These are phyloP conservation scores for Incurvaria masculella DNA, from an alignment of 2,888 invertebrate genomes.

Conservation along the genomic window DNA sequence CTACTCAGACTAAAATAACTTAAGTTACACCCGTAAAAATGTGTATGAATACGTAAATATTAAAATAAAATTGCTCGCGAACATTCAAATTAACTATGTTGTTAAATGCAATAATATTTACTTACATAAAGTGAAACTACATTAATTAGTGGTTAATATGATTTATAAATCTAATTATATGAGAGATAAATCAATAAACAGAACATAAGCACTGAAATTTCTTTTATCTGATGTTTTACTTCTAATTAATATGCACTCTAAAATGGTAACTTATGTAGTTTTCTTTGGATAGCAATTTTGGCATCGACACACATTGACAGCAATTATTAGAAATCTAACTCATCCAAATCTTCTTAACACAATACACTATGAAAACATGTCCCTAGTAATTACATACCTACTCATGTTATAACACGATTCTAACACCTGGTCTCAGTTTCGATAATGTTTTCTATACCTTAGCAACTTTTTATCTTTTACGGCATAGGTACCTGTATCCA, in stretches of 20 bases:
- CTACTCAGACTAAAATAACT: too few species aligned
- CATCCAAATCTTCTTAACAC: not conserved
- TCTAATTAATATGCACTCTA: not conserved
- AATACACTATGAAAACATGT: not conserved
- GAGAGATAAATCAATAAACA: too few species aligned
- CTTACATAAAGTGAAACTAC: too few species aligned
- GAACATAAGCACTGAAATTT: too few species aligned
- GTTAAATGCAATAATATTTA: too few species aligned
- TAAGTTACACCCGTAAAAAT: too few species aligned
- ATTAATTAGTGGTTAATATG: too few species aligned
- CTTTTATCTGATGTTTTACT: too few species aligned
- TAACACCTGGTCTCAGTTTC: not conserved
- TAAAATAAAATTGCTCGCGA: too few species aligned
- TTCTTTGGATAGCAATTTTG: conserved; percentile 41
- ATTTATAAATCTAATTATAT: too few species aligned
- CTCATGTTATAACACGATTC: not conserved
- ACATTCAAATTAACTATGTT: too few species aligned
- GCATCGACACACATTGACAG: conserved; percentile 28
- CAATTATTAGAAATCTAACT: not conserved
- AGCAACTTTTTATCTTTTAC: not conserved
- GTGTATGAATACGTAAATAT: too few species aligned
- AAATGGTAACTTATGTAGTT: conserved; percentile 47
- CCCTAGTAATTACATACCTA: not conserved
- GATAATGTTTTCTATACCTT: not conserved
- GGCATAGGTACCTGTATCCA: not conserved